Base-by-base conservation (phyloP, 2,113 vertebrate genomes). In the Mola mola region DNA sequence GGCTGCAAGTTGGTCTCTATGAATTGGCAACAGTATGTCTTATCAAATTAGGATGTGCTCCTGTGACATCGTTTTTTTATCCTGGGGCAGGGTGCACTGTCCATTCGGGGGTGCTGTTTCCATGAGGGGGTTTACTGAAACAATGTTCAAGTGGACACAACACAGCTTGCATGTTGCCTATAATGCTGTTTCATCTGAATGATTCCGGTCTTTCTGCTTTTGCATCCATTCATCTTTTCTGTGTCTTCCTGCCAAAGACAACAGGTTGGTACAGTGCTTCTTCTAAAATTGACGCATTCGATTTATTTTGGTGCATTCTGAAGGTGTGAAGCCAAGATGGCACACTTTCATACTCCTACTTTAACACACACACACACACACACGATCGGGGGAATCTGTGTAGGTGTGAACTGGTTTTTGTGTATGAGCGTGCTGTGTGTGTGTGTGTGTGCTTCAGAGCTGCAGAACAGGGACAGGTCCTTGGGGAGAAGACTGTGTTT, bases 391-490 rank as follows among this genome's bases (percentile, higher is more conserved):
- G 12, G 52, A 29, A 40, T 48, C 6, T 69, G 28, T 60, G 28
- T 31, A 9, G 41, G 53, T 36, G 34, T 53, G n/a, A 29, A 8
- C 12, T 7, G 5, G 51, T 55, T 47, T 59, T 43, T 41, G 49
- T 49, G 50, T 34, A 19, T 68, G 31, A 17, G 52, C 15, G 44
- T 28, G 43, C 25, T 31, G 40, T 22, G 26, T 43, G 46, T 48
- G 55, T 59, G 19, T 52, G 26, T 25, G 38, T 22, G 16, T 47
- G 62, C 12, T 33, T 59, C 25, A 62, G 29, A 20, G 48, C 59
- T 65, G 60, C 67, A 59, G 71, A 88, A 78, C 63, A 79, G 59
- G 78, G 78, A 85, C 74, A 79, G 61, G 47, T 81, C 83, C 68
- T 41, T 28, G 16, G 73, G 50, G 73, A 71, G 52, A 67, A 26